Conservation (phyloP, 1,140 invertebrate genomes). For the Scaptomyza pallida region DNA sequence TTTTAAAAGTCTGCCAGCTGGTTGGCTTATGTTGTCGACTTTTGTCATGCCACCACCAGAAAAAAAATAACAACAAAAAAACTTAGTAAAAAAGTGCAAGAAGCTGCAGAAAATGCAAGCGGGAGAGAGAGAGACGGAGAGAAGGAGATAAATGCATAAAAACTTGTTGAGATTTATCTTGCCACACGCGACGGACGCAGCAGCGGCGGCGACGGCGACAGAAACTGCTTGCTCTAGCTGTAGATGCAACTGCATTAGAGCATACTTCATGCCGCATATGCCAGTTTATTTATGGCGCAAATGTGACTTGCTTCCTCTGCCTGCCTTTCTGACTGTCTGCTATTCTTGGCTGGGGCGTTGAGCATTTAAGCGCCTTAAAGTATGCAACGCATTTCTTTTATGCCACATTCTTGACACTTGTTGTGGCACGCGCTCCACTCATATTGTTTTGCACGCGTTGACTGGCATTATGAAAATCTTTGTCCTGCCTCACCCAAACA, state of each 20-base stretch:
- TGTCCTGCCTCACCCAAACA: constrained; percentile 14
- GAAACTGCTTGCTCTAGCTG: constrained; percentile 20
- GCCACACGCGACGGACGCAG: constrained; percentile 66
- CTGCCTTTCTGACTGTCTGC: background rate
- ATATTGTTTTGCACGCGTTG: constrained; percentile 14
- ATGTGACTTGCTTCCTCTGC: constrained; percentile 35
- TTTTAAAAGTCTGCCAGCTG: constrained; percentile 53
- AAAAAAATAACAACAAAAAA: constrained; percentile 25
- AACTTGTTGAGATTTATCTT: constrained; percentile 82
- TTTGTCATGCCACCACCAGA: constrained; percentile 64
- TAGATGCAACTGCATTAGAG: constrained; percentile 71
- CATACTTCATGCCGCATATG: constrained; percentile 64
- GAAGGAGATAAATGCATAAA: constrained; percentile 67
- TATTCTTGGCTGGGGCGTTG: background rate
- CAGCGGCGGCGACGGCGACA: constrained; percentile 47
- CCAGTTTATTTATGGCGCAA: constrained; percentile 72
- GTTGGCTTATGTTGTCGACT: constrained; percentile 69
- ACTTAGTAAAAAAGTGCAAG: constrained; percentile 2
- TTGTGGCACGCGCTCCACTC: constrained; percentile 42
- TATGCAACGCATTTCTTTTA: constrained; percentile 55
- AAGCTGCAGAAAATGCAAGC: too few species aligned
- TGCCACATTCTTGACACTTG: constrained; percentile 65
- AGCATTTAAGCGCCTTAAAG: constrained; percentile 78
- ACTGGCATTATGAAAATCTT: constrained; percentile 49
- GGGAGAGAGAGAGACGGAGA: too few species aligned